Evolutionary conservation across 2,797 vertebrate species (phyloP).

Genomic region (Paguma larvata): DNA sequence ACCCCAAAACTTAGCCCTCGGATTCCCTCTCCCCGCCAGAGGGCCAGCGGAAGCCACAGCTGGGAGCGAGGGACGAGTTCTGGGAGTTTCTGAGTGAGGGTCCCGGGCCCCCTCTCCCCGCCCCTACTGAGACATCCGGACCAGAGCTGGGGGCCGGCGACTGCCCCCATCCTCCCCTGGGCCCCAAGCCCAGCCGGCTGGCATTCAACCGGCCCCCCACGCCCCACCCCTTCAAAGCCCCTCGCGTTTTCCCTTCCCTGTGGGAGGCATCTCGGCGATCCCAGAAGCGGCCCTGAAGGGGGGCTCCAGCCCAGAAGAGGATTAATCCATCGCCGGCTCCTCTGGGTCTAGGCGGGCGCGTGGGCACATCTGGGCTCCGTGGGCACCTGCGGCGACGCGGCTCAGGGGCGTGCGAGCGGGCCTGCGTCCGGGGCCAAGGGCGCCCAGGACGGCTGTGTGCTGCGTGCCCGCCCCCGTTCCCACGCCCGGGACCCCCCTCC

Average conservation of each 20-base stretch:
- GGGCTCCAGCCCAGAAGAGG: neutral
- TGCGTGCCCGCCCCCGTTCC: accelerated
- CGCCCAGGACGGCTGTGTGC: accelerated
- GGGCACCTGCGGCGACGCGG: accelerated
- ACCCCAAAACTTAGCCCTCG: neutral
- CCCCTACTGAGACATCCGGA: neutral
- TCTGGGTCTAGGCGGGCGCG: accelerated
- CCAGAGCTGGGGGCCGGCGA: neutral
- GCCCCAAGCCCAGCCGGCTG: neutral
- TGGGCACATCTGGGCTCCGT: neutral
- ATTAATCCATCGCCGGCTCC: accelerated
- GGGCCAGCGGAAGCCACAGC: neutral
- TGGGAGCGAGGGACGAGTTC: neutral
- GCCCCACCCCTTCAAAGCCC: neutral
- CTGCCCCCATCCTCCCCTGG: neutral
- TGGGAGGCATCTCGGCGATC: neutral
- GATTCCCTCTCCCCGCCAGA: neutral
- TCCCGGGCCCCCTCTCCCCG: neutral
- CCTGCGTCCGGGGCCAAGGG: accelerated
- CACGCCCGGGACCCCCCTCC: neutral
- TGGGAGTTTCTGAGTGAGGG: neutral
- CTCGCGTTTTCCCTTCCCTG: neutral
- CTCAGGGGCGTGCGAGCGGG: neutral
- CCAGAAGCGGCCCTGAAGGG: neutral
- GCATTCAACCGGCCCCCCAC: neutral